Conservation (phyloP, 1,140 invertebrate species). For the Drosophila parabipectinata region DNA sequence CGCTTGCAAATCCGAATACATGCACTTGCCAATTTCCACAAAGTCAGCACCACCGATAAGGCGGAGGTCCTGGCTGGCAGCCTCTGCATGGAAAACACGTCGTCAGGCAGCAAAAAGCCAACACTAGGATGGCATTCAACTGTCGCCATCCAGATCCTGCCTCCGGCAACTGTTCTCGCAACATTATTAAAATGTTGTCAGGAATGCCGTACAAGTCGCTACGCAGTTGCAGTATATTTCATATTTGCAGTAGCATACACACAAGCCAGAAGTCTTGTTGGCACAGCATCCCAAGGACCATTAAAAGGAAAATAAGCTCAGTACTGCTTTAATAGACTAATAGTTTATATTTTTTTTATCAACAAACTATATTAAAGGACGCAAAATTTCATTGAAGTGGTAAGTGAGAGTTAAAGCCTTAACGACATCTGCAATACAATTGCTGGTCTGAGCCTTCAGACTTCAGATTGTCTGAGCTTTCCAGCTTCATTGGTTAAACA, state of each 20-base stretch:
- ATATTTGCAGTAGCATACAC: constrained; percentile 50
- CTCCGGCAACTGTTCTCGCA: constrained; percentile 39
- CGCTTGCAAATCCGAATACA: constrained; percentile 13
- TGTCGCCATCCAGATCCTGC: constrained; percentile 40
- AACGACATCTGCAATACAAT: no score
- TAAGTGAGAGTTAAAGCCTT: no score
- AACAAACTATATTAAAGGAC: neutral
- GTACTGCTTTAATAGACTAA: constrained; percentile 9
- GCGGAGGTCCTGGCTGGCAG: neutral
- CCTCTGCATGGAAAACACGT: constrained; percentile 15
- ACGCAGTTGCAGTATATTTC: constrained; percentile 42
- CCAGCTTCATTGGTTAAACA: neutral
- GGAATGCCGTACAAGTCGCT: constrained; percentile 59
- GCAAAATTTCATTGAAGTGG: neutral
- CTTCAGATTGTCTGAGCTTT: neutral
- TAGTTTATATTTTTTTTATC: neutral
- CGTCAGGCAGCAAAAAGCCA: constrained; percentile 41
- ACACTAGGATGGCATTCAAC: constrained; percentile 30
- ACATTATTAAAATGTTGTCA: constrained; percentile 74
- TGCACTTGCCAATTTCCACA: constrained; percentile 31
- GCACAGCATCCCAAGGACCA: constrained; percentile 5
- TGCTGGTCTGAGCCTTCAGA: no score
- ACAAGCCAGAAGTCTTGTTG: constrained; percentile 13
- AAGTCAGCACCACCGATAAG: constrained; percentile 1
- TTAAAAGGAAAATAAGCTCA: constrained; percentile 8